Evolutionary conservation across 2,797 vertebrate species (phyloP).

Genomic region (Hydrophis major): DNA sequence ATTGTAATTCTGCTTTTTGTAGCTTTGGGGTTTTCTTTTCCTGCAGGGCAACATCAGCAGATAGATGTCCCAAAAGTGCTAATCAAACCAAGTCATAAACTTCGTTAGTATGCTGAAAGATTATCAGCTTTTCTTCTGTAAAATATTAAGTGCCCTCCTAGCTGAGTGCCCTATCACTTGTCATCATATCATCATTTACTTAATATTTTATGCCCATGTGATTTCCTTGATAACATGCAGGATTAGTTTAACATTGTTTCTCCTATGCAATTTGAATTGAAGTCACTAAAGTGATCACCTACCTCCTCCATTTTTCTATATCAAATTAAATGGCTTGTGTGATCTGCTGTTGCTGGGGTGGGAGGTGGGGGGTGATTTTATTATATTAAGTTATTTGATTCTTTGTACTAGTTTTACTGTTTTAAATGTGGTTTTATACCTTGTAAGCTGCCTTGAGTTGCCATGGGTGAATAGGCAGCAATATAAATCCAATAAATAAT

Average conservation of each 20-base stretch:
- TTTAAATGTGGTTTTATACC: too few relatives aligned
- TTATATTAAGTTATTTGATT: too few relatives aligned
- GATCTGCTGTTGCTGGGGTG: too few relatives aligned
- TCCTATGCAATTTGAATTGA: not conserved
- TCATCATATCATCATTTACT: not conserved
- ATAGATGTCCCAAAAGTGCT: not conserved
- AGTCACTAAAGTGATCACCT: not conserved
- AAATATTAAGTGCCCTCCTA: not conserved
- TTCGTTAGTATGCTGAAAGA: not conserved
- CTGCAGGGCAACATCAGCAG: not conserved
- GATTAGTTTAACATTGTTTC: not conserved
- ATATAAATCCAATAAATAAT: too few relatives aligned
- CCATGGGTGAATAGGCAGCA: too few relatives aligned
- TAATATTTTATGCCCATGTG: not conserved
- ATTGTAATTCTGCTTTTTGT: not conserved
- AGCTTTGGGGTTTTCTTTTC: not conserved
- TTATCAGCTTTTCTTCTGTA: not conserved
- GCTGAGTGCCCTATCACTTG: not conserved
- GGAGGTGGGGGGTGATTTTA: too few relatives aligned
- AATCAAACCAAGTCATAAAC: not conserved
- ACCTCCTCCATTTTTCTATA: not conserved
- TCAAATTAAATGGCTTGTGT: not conserved
- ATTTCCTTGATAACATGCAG: not conserved
- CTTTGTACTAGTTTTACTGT: too few relatives aligned
- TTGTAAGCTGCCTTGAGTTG: too few relatives aligned